phyloP scores from a whole-genome alignment of 1,140 invertebrate genomes.

The Asobara japonica region DNA sequence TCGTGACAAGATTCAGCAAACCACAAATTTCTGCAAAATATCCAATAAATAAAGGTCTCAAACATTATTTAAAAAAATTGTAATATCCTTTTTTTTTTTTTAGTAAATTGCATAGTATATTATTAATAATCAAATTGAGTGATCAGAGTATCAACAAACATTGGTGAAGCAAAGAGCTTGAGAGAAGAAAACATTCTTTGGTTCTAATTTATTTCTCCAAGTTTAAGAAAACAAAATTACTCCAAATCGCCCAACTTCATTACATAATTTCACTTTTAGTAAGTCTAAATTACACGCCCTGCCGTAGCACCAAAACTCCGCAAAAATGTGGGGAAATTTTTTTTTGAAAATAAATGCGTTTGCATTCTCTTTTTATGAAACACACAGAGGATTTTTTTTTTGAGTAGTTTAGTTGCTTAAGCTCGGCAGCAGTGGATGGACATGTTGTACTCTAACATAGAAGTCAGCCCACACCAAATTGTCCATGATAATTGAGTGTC shows the following conservation, averaged over 20 bases:
- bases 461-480: constrained; percentile 68
- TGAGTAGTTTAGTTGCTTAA: constrained; percentile 54
- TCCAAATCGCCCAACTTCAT: constrained; percentile 35
- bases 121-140: constrained; percentile 40
- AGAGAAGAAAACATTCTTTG: not conserved
- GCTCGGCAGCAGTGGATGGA: constrained; percentile 60
- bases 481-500: constrained; percentile 59
- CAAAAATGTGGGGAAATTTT: not conserved
- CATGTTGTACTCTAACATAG: constrained; percentile 67
- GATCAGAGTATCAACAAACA: constrained; percentile 44
- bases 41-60: constrained; percentile 63
- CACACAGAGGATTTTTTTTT: constrained; percentile 20
- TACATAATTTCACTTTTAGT: constrained; percentile 29
- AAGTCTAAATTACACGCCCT: constrained; percentile 49
- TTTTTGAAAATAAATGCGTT: not conserved
- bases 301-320: constrained; percentile 45
- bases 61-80: constrained; percentile 61
- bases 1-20: constrained; percentile 68
- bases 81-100: constrained; percentile 26
- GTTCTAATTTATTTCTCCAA: not conserved
- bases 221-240: not conserved
- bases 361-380: not conserved
- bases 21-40: constrained; percentile 67
- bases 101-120: constrained; percentile 56
- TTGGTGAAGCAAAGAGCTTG: constrained; percentile 43